Conservation (phyloP, 1,140 invertebrate genomes). For the Platyura marginata region DNA sequence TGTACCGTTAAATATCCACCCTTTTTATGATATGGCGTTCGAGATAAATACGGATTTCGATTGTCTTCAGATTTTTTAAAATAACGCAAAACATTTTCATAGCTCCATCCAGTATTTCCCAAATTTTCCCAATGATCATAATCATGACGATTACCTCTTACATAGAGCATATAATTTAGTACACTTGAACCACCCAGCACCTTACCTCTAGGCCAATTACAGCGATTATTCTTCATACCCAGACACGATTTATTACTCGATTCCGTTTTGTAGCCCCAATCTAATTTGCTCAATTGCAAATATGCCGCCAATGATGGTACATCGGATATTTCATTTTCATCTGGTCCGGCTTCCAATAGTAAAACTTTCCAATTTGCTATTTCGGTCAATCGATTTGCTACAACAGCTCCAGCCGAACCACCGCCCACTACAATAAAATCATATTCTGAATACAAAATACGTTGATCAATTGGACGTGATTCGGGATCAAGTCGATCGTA, state of each 20-base stretch:
- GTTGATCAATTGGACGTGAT: slow-evolving; percentile 39
- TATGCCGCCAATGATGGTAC: slow-evolving; percentile 79
- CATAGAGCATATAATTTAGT: slow-evolving; percentile 92
- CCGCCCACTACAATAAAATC: slow-evolving; percentile 79
- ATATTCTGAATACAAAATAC: slow-evolving; percentile 41
- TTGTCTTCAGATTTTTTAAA: slow-evolving; percentile 84
- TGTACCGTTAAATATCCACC: slow-evolving; percentile 67
- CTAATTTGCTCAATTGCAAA: slow-evolving; percentile 67
- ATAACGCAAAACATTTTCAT: slow-evolving; percentile 69
- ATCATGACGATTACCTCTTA: slow-evolving; percentile 56
- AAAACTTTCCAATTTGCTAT: slow-evolving; percentile 60
- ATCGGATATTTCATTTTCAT: slow-evolving; percentile 80
- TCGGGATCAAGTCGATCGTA: slow-evolving; percentile 69
- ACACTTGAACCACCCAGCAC: slow-evolving; percentile 78
- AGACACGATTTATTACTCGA: slow-evolving; percentile 65
- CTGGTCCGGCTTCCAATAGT: slow-evolving; percentile 78
- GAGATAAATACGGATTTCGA: slow-evolving; percentile 58
- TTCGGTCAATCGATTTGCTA: slow-evolving; percentile 79
- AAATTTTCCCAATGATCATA: slow-evolving; percentile 79
- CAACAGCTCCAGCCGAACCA: slow-evolving; percentile 58
- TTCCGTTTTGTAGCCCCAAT: slow-evolving; percentile 86
- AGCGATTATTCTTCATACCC: slow-evolving; percentile 51
- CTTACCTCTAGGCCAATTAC: slow-evolving; percentile 71
- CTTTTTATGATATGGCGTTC: slow-evolving; percentile 47
- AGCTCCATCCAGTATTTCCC: slow-evolving; percentile 80